Evolutionary conservation across 1,140 invertebrate genomes (phyloP).

Genomic region (Bicyclus anynana): DNA sequence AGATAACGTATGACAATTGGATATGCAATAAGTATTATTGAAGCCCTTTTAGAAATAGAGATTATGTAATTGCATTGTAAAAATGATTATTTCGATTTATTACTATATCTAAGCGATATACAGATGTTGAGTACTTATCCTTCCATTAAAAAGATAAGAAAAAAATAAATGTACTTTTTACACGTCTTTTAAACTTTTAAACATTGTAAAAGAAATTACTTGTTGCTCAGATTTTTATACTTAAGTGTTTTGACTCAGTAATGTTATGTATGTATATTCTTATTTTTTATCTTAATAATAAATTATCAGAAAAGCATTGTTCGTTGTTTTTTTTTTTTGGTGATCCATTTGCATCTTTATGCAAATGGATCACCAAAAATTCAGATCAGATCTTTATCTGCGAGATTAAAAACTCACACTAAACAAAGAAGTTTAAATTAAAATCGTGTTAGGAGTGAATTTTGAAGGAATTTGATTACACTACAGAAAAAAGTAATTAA

Average conservation of each 20-base stretch:
- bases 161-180: neutral
- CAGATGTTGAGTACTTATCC: neutral
- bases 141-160: neutral
- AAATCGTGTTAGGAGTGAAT: too few relatives aligned
- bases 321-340: conserved; percentile 1
- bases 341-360: neutral
- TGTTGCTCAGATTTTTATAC: conserved; percentile 17
- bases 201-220: conserved; percentile 1
- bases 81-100: neutral
- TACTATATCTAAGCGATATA: neutral
- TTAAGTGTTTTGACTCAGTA: conserved; percentile 12
- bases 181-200: neutral
- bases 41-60: neutral
- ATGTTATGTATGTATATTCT: conserved; percentile 37
- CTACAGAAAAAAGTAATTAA: too few relatives aligned
- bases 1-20: neutral
- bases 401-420: too few relatives aligned
- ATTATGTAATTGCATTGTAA: neutral
- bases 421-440: too few relatives aligned
- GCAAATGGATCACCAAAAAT: neutral
- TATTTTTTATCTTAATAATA: conserved; percentile 37
- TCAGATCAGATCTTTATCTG: too few relatives aligned
- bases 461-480: too few relatives aligned
- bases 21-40: neutral
- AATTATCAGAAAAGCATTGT: conserved; percentile 18